These are phyloP conservation scores for Aramus guarauna DNA, from an alignment of 2,113 vertebrate genomes.

Conservation along the genomic window DNA sequence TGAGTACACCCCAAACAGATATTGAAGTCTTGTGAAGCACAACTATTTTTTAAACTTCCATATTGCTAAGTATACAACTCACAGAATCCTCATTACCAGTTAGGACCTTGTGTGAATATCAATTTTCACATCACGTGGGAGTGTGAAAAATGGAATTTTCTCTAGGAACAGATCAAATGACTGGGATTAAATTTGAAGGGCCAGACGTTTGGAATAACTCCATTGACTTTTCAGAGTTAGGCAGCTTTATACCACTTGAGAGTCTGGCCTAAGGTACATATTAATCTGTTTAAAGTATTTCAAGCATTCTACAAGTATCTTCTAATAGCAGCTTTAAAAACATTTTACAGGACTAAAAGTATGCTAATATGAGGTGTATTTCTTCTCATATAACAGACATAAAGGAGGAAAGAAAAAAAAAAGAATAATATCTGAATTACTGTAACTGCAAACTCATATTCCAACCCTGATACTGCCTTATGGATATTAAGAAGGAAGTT, in stretches of 20 bases:
- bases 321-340: neutral
- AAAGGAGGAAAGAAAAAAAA: neutral
- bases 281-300: neutral
- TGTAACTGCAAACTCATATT: neutral
- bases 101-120: neutral
- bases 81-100: neutral
- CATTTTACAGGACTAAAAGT: neutral
- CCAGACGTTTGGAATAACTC: neutral
- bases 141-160: constrained; percentile 10
- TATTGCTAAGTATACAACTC: neutral
- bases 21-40: rapidly evolving
- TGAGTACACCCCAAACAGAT: neutral
- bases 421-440: neutral
- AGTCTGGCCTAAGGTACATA: neutral
- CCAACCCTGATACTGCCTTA: neutral
- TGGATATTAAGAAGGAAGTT: neutral
- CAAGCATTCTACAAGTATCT: neutral
- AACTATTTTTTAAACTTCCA: neutral
- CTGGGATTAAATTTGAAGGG: neutral
- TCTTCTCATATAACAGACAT: neutral
- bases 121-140: neutral
- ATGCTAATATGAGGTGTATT: neutral
- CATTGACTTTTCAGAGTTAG: neutral
- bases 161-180: neutral
- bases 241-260: neutral